These are phyloP conservation scores for Phoenicopterus ruber DNA, from an alignment of 2,113 vertebrate genomes.

Conservation along the genomic window DNA sequence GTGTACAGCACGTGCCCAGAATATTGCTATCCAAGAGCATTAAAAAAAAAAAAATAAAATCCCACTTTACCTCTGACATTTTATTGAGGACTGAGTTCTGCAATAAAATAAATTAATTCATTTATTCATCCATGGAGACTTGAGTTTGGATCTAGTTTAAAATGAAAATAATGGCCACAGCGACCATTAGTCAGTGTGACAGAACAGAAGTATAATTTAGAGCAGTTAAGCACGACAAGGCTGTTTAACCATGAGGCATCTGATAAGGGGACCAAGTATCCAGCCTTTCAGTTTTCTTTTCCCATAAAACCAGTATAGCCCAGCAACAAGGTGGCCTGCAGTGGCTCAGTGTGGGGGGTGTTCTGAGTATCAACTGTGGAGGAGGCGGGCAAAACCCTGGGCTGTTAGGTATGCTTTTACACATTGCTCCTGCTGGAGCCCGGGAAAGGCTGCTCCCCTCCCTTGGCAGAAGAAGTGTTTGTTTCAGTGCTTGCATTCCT, in stretches of 20 bases:
- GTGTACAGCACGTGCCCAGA: not conserved
- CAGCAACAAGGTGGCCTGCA: not conserved
- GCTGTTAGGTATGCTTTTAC: not conserved
- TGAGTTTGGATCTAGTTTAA: constrained; percentile 22
- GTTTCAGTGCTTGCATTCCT: not conserved
- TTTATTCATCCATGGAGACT: constrained; percentile 7
- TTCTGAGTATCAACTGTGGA: not conserved
- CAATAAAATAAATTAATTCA: constrained; percentile 18
- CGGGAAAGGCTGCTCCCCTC: not conserved
- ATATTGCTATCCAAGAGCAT: not conserved
- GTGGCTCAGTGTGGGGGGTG: not conserved
- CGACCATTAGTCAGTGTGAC: not conserved
- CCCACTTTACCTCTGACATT: constrained; percentile 5
- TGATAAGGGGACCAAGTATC: not conserved
- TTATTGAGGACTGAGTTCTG: constrained; percentile 2
- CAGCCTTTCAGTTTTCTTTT: not conserved
- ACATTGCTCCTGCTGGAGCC: not conserved
- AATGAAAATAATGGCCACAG: not conserved
- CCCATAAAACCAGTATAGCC: not conserved
- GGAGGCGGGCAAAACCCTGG: not conserved
- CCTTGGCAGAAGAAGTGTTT: not conserved
- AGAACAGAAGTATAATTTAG: not conserved
- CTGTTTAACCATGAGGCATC: not conserved
- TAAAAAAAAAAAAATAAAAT: not conserved
- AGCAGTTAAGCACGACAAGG: not conserved